phyloP scores from a whole-genome alignment of 2,113 vertebrate species.

The Lepus europaeus region DNA sequence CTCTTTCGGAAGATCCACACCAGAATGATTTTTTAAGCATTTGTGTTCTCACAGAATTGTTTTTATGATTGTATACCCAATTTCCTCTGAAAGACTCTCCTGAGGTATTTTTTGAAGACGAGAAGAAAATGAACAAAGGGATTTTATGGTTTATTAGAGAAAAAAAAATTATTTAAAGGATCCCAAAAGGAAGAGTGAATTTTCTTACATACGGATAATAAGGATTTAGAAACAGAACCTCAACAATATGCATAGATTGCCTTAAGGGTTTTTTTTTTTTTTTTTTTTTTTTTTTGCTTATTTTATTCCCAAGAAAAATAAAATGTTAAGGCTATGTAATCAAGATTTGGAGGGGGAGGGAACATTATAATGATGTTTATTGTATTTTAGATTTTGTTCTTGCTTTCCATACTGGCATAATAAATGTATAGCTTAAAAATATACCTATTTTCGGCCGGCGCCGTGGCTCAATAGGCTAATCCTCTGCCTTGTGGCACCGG shows the following conservation, averaged over 20 bases:
- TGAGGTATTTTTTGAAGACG: constrained; percentile 59
- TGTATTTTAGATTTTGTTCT: constrained; percentile 43
- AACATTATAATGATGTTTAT: constrained; percentile 44
- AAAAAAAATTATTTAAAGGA: constrained; percentile 51
- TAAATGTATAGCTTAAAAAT: constrained; percentile 24
- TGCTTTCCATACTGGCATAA: constrained; percentile 45
- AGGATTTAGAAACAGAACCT: constrained; percentile 43
- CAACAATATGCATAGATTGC: neutral
- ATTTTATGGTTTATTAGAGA: constrained; percentile 62
- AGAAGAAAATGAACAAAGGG: constrained; percentile 69
- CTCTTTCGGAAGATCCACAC: constrained; percentile 42
- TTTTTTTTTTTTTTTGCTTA: neutral
- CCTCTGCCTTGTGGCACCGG: too few species aligned
- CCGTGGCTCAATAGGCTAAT: too few species aligned
- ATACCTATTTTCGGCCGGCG: too few species aligned
- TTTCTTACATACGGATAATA: constrained; percentile 45
- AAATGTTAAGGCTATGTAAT: constrained; percentile 17
- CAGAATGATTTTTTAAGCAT: constrained; percentile 65
- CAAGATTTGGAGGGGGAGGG: neutral
- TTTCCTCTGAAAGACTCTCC: constrained; percentile 75
- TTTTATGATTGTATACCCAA: constrained; percentile 71
- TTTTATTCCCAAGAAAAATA: constrained; percentile 20
- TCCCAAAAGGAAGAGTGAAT: constrained; percentile 34
- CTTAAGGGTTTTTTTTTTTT: too few species aligned
- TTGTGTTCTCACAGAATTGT: constrained; percentile 73